Evolutionary conservation across 1,140 invertebrate genomes (phyloP), one percentile per base, ranked within the genome.

Genomic region (Plodia interpunctella): DNA sequence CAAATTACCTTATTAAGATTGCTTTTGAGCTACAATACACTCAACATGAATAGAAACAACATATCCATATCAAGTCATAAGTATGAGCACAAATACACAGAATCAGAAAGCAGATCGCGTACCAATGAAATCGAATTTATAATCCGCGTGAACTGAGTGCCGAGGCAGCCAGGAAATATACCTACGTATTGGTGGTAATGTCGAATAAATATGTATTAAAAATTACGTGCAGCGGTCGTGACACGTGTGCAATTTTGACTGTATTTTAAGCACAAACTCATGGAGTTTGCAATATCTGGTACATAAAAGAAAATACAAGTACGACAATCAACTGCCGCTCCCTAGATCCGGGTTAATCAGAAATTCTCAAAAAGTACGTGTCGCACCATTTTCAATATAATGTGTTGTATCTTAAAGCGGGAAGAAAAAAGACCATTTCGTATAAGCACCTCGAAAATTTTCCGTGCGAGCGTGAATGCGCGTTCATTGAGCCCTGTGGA

Each of bases 201-300:
- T 56, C 63, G 65, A 72, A 81, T 79, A 81, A 81, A 81, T 81
- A 81, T 81, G 73, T 78, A 81, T 81, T 81, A 81, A 81, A 81
- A 76, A 81, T 79, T 81, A 81, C 73, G 66, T 66, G 57, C 62
- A 59, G 54, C 35, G 50, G 57, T 57, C 52, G 13, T 53, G 11
- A 25, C 20, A n/a, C 8, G 10, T 5, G 13, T 44, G 38, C 38
- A 44, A 44, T 44, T 44, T 44, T 44, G 38, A 44, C 38, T 17
- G 38, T 44, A 44, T 44, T 44, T 44, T 44, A n/a, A 44, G 38
- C 13, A 10, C 38, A 17, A 17, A 44, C 38, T 44, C 1, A 17
- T 44, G 13, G 38, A 15, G 38, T 6, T n/a, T n/a, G 38, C 13
- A 44, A 25, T 25, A 25, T 25, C 11, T 9, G 30, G 30, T 32